phyloP scores from a whole-genome alignment of 1,140 invertebrate species.

The Bombus turneri region DNA sequence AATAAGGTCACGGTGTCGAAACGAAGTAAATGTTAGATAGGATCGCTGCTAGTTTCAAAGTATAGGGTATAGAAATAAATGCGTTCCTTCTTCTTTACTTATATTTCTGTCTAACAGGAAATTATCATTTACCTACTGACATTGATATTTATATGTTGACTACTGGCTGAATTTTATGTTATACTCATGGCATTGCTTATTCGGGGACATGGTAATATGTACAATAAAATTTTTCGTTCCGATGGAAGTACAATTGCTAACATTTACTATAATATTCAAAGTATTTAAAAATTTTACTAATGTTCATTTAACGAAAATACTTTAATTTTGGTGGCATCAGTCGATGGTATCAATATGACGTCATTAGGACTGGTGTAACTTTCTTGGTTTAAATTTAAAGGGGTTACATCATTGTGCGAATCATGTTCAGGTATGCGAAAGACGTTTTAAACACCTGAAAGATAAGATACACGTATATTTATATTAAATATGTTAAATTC shows the following conservation, averaged over 20 bases:
- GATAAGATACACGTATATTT: background rate
- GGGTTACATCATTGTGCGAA: conserved; percentile 28
- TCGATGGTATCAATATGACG: background rate
- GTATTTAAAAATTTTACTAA: background rate
- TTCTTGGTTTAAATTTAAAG: background rate
- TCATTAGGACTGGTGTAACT: background rate
- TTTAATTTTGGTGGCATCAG: background rate
- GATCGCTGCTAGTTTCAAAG: background rate
- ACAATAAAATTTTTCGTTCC: too few relatives aligned
- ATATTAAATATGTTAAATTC: background rate
- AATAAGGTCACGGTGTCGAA: too few relatives aligned
- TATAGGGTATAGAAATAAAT: background rate
- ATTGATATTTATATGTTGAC: background rate
- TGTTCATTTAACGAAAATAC: background rate
- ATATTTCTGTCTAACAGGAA: background rate
- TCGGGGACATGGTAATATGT: too few relatives aligned
- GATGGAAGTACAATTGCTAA: background rate
- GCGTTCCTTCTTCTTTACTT: background rate
- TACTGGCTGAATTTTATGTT: background rate
- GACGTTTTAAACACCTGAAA: conserved; percentile 68
- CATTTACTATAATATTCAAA: background rate
- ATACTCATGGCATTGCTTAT: too few relatives aligned
- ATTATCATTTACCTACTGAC: too few relatives aligned
- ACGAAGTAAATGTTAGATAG: background rate
- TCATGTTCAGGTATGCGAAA: conserved; percentile 64